Percentiles rank a stretch among this genome's conserved stretches.
phyloP scores from a whole-genome alignment of 1,140 invertebrate genomes.

The Anagrus nilaparvatae region DNA sequence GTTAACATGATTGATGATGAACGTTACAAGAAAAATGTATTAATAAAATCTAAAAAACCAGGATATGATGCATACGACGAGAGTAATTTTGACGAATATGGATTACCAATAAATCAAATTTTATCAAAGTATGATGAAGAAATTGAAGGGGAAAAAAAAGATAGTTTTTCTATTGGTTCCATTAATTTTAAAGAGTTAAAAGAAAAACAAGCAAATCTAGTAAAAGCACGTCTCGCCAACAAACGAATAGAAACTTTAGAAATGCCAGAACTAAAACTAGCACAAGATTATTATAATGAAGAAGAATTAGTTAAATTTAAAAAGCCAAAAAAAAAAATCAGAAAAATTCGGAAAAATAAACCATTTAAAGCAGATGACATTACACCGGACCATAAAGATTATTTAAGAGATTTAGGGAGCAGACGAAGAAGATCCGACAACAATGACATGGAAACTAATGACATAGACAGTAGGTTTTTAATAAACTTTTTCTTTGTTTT shows the following conservation, averaged over 20 bases:
- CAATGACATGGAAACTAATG: constrained; percentile 42
- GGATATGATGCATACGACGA: constrained; percentile 83
- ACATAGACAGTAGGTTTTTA: constrained; percentile 42
- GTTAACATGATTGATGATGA: constrained; percentile 94
- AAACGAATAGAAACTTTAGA: constrained; percentile 65
- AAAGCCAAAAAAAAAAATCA: constrained; percentile 85
- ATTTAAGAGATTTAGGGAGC: constrained; percentile 43
- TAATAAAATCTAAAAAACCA: constrained; percentile 73
- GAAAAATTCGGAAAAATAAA: constrained; percentile 30
- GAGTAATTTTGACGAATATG: constrained; percentile 73
- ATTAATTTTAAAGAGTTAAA: constrained; percentile 39
- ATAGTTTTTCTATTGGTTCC: constrained; percentile 72
- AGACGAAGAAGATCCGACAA: constrained; percentile 37
- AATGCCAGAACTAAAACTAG: constrained; percentile 57
- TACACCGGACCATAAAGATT: constrained; percentile 32
- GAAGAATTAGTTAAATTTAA: constrained; percentile 79
- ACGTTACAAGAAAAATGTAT: constrained; percentile 74
- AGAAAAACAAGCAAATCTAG: constrained; percentile 38
- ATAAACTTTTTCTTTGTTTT: constrained; percentile 5
- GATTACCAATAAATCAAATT: constrained; percentile 56
- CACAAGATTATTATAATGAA: constrained; percentile 81
- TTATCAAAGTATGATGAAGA: constrained; percentile 95
- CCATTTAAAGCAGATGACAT: constrained; percentile 51
- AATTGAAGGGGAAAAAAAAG: constrained; percentile 68
- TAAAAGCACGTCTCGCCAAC: constrained; percentile 52